Conservation (phyloP, 2,797 vertebrate species). For the Lithobates sylvaticus region DNA sequence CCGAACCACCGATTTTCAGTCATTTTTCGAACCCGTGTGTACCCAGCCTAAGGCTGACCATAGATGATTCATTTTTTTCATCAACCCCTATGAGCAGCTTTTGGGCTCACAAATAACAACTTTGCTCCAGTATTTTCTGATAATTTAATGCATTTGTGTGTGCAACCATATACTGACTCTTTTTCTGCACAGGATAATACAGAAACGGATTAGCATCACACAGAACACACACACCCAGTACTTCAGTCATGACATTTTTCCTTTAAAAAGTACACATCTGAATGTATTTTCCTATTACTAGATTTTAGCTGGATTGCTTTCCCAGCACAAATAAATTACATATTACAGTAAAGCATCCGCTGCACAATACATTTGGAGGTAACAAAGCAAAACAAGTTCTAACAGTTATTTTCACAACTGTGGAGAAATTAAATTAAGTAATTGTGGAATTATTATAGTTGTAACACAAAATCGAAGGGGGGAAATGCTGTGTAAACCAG, state of each 20-base stretch:
- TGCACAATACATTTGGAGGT: neutral
- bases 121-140: too few species aligned
- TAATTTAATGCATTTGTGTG: too few species aligned
- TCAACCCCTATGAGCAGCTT: too few species aligned
- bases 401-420: slow-evolving; percentile 21
- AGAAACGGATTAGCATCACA: neutral
- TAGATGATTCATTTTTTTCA: too few species aligned
- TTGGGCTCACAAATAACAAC: too few species aligned
- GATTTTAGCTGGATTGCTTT: neutral
- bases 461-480: neutral
- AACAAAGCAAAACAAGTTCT: slow-evolving; percentile 18
- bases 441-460: slow-evolving; percentile 16
- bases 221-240: neutral
- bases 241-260: neutral
- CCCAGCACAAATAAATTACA: slow-evolving; percentile 15
- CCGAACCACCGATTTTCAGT: too few species aligned
- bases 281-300: neutral
- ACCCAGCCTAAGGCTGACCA: too few species aligned
- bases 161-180: neutral
- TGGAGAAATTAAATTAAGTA: slow-evolving; percentile 8
- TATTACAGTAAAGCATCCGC: neutral
- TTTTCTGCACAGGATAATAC: neutral
- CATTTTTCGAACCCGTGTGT: too few species aligned
- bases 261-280: neutral
- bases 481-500: slow-evolving; percentile 2